phyloP scores from a whole-genome alignment of 2,797 vertebrate species.

The Meda fulgida region DNA sequence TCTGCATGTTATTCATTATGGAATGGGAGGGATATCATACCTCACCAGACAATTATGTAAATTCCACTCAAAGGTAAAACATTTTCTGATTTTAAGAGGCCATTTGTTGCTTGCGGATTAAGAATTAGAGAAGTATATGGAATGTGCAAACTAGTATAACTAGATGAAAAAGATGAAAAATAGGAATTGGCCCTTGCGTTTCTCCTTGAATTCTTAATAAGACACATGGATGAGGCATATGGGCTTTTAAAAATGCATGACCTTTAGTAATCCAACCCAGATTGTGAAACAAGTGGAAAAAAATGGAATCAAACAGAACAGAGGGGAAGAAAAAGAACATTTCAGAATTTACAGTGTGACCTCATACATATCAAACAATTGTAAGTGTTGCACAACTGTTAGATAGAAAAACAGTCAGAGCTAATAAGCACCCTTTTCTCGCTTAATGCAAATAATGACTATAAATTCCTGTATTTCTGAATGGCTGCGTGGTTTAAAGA shows the following conservation, averaged over 20 bases:
- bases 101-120: slow-evolving; percentile 38
- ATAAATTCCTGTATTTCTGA: background rate
- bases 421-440: background rate
- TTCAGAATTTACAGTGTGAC: slow-evolving; percentile 37
- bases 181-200: slow-evolving; percentile 53
- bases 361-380: slow-evolving; percentile 19
- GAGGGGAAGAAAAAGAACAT: slow-evolving; percentile 43
- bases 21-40: slow-evolving; percentile 59
- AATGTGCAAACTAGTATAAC: slow-evolving; percentile 42
- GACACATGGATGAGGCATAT: slow-evolving; percentile 66
- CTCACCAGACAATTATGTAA: slow-evolving; percentile 64
- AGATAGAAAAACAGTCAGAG: background rate
- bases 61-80: slow-evolving; percentile 62
- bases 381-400: background rate
- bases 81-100: slow-evolving; percentile 58
- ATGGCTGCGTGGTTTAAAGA: background rate
- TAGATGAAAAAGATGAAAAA: slow-evolving; percentile 21
- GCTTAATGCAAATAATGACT: slow-evolving; percentile 42
- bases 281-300: slow-evolving; percentile 58
- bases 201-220: slow-evolving; percentile 65
- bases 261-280: slow-evolving; percentile 66
- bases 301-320: slow-evolving; percentile 32
- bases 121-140: slow-evolving; percentile 33
- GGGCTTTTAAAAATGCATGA: slow-evolving; percentile 68
- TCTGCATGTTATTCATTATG: slow-evolving; percentile 62